Base-by-base conservation (phyloP, 2,113 vertebrate species). In the Cathartes aura region DNA sequence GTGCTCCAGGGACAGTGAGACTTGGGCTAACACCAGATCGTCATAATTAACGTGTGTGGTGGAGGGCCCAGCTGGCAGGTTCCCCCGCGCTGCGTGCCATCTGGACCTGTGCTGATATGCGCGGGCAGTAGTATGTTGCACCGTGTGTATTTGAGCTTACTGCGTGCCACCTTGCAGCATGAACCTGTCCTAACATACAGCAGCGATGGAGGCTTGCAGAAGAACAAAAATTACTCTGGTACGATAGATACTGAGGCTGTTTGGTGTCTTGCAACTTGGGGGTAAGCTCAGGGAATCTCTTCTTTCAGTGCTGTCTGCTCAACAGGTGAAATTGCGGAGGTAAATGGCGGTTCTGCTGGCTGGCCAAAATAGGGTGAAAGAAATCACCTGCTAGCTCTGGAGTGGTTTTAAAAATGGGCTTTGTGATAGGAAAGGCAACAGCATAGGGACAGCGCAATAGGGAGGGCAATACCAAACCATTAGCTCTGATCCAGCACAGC, bases 61-160 rank as follows among this genome's bases (percentile, higher is more conserved):
- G 7, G 48, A 47, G 27, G 47, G 70, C 40, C 22, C n/a, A 13
- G 36, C 55, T 10, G 29, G 32, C 30, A 58, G 36, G 42, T 52
- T 75, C 68, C 55, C 21, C 11, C 1, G 0, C 0, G 1, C 62
- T 59, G 29, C 2, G 0, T 59, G 32, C 43, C 34, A 9, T 38
- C 20, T 4, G 1, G 32, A 50, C 19, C 58, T 59, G 36, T 45
- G 19, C 43, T 45, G 66, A 9, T 56, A 8, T 6, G 23, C 4
- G 2, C 38, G 13, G 16, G 32, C 3, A 1, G 32, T 50, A 21
- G 9, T 14, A 11, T 4, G 19, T 47, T n/a, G 22, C 23, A 68
- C 68, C 1, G 0, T 11, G 34, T 43, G 30, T 42, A 13, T 38
- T 20, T 13, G 89, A 66, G 52, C 16, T 53, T 45, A 24, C 32